Percentiles rank a stretch among this genome's conserved stretches.
These are phyloP conservation scores for Pocillopora damicornis DNA, from an alignment of 64 coral and sea anemone species.

Conservation along the genomic window DNA sequence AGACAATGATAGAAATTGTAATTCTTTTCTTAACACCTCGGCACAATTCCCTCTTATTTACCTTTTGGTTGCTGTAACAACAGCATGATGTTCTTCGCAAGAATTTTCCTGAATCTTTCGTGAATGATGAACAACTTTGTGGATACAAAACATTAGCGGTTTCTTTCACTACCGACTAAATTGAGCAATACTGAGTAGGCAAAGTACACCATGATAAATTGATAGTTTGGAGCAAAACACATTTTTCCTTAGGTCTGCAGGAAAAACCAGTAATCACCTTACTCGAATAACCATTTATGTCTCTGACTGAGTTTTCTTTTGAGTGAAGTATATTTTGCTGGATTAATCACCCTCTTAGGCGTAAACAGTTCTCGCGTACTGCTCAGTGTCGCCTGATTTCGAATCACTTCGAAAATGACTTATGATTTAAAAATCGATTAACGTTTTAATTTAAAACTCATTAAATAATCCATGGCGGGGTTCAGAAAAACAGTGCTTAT, in stretches of 20 bases:
- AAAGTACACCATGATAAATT: background rate
- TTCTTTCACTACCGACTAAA: background rate
- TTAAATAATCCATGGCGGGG: background rate
- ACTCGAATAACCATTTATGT: background rate
- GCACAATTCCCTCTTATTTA: slow-evolving; percentile 32
- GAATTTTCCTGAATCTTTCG: slow-evolving; percentile 21
- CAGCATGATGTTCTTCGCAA: background rate
- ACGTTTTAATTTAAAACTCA: slow-evolving; percentile 23
- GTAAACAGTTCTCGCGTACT: background rate
- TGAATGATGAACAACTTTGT: background rate
- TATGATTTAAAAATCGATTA: background rate
- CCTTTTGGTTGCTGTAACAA: slow-evolving; percentile 54
- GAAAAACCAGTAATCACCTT: background rate
- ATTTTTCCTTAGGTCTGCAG: background rate
- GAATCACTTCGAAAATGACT: background rate
- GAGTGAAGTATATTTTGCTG: background rate
- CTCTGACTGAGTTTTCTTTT: background rate
- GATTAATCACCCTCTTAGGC: background rate
- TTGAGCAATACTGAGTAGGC: too few relatives aligned
- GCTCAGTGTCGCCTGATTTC: background rate
- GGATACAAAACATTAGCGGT: background rate
- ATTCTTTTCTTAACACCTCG: background rate
- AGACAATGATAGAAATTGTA: slow-evolving; percentile 2
- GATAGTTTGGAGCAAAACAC: background rate
- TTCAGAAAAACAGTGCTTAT: background rate